Percentiles rank a stretch among this genome's conserved stretches.
phyloP scores from a whole-genome alignment of 2,888 invertebrate genomes.

The Lepidochitona cinerea region DNA sequence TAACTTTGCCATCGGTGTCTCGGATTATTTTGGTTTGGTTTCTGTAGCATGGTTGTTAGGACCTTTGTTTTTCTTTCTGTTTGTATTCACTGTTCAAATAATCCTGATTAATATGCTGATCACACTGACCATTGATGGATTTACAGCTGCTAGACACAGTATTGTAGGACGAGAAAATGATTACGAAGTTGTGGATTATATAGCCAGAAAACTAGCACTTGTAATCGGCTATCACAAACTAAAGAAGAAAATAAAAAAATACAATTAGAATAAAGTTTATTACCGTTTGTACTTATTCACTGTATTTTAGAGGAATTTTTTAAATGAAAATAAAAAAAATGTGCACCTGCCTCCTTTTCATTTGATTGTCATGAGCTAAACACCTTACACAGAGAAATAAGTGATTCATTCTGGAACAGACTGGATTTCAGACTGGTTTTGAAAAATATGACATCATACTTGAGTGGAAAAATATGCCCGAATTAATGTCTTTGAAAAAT shows the following conservation, averaged over 20 bases:
- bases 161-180: background rate
- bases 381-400: too few relatives aligned
- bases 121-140: background rate
- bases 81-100: background rate
- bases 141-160: background rate
- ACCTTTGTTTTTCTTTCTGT: background rate
- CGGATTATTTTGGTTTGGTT: constrained; percentile 36
- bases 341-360: too few relatives aligned
- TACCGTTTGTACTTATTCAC: too few relatives aligned
- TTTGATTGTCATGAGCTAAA: too few relatives aligned
- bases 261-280: too few relatives aligned
- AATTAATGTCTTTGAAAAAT: too few relatives aligned
- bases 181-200: constrained; percentile 3
- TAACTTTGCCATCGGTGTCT: constrained; percentile 40
- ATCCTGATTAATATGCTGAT: background rate
- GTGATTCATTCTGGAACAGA: too few relatives aligned
- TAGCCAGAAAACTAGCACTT: background rate
- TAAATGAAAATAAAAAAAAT: too few relatives aligned
- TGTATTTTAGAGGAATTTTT: too few relatives aligned
- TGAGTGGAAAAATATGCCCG: too few relatives aligned
- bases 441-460: too few relatives aligned
- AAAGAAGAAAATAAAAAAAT: background rate
- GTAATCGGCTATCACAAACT: background rate
- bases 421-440: too few relatives aligned
- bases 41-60: constrained; percentile 34